Evolutionary conservation across 1,140 invertebrate species (phyloP), one percentile per base, ranked within the genome.

Genomic region (Agrilus planipennis): DNA sequence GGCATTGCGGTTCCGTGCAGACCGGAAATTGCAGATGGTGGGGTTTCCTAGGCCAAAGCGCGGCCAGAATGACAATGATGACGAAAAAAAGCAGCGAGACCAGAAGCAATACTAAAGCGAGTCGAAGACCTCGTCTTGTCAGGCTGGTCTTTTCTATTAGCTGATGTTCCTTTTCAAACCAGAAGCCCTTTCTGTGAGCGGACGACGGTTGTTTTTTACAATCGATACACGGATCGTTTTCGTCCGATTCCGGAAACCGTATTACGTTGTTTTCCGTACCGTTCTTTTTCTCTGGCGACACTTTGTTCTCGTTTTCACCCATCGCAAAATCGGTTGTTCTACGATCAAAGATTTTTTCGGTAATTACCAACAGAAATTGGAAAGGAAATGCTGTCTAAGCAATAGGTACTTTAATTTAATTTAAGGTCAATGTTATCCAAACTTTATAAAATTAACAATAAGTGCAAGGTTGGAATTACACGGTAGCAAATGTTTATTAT

Each of bases 31-130:
- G 37, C 9, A 44, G 35, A 25, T 46, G 19, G 15, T 52, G 46
- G 2, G 43, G 45, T 14, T 43, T 41, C 1, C 37, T 25, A 0
- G 61, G 61, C 61, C 61, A 62, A 11, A 51, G 28, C 1, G 50
- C 47, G 0, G 49, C 53, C 34, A 63, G 27, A 3, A 49, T 43
- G 11, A 63, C 47, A 4, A 63, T 41, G 17, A 53, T 50, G 10
- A 60, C 31, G 7, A 63, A 34, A 11, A 54, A 41, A 9, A 57
- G 10, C 4, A 54, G 37, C 34, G 52, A 27, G 1, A 60, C 28
- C 2, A 55, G 6, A 15, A 60, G 40, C 23, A 59, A 46, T 20
- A 48, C 42, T 18, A 34, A 11, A 6, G 44, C 41, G 27, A 50
- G 45, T 4, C 45, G 34, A 9, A 60, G 39, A n/a, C 51, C 49